Evolutionary conservation across 1,140 invertebrate genomes (phyloP).

Genomic region (Phymorhynchus buccinoides): DNA sequence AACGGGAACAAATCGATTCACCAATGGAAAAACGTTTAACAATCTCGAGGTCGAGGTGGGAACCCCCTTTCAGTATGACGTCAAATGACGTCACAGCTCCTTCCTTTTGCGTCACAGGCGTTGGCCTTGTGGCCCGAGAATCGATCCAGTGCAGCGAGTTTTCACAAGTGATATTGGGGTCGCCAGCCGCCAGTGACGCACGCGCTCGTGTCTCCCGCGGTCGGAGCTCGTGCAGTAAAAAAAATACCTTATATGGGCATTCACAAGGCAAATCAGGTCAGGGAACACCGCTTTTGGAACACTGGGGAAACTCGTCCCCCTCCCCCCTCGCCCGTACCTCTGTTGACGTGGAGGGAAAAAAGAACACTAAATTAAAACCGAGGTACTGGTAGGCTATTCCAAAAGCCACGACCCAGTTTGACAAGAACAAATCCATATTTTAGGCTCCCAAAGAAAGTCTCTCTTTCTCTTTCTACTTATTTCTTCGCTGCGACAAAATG

Average conservation of each 20-base stretch:
- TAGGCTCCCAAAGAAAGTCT: not conserved
- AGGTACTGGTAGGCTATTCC: slow-evolving; percentile 22
- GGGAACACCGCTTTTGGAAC: slow-evolving; percentile 14
- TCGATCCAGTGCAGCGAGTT: slow-evolving; percentile 7
- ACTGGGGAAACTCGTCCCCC: not conserved
- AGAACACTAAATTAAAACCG: not conserved
- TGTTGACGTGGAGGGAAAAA: no score
- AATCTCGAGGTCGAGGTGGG: not conserved
- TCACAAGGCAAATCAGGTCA: not conserved
- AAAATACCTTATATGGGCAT: slow-evolving; percentile 32
- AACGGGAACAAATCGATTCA: slow-evolving; percentile 8
- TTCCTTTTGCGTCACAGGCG: not conserved
- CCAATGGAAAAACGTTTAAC: slow-evolving; percentile 8
- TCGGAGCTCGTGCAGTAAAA: slow-evolving; percentile 29
- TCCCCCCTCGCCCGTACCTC: no score
- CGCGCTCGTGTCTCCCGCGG: not conserved
- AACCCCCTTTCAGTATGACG: slow-evolving; percentile 17
- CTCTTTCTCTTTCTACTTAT: not conserved
- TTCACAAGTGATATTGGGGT: slow-evolving; percentile 1
- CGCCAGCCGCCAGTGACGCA: slow-evolving; percentile 10
- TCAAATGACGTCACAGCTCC: not conserved
- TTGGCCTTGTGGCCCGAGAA: slow-evolving; percentile 10
- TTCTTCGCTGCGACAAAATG: not conserved
- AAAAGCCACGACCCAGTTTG: not conserved
- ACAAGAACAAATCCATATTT: not conserved